Evolutionary conservation across 2,113 vertebrate species (phyloP).

Genomic region (Erythrocercus mccallii): DNA sequence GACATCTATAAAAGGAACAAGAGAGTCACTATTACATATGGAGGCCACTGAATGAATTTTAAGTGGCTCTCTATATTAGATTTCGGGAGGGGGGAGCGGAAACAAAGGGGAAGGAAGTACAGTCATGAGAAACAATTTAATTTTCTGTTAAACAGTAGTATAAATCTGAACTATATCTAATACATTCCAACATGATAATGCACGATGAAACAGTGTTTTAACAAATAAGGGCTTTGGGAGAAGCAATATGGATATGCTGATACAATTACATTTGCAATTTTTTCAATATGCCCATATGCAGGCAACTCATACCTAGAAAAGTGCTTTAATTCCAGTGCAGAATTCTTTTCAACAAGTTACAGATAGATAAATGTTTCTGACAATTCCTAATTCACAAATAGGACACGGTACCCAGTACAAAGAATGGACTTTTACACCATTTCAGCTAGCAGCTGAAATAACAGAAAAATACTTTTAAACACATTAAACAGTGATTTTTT

Average conservation of each 20-base stretch:
- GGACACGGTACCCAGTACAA: background rate
- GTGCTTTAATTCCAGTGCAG: background rate
- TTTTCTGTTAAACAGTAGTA: constrained; percentile 11
- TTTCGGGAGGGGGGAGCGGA: background rate
- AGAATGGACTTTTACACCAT: background rate
- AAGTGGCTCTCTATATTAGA: constrained; percentile 9
- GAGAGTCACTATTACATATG: background rate
- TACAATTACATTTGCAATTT: background rate
- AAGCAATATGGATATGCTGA: background rate
- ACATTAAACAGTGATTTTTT: background rate
- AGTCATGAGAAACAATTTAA: constrained; percentile 16
- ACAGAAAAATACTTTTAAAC: background rate
- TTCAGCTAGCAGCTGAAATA: background rate
- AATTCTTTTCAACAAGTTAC: constrained; percentile 3
- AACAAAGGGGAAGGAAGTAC: constrained; percentile 54
- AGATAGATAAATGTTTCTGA: background rate
- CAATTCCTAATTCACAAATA: background rate
- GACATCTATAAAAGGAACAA: background rate
- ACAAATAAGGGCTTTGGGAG: background rate
- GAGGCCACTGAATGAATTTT: constrained; percentile 12
- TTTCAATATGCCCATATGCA: background rate
- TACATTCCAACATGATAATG: background rate
- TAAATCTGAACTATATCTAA: background rate
- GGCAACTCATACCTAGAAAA: background rate
- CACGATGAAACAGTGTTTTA: background rate